Base-by-base conservation (phyloP, 23 tunicate species). In the Corella eumyota region DNA sequence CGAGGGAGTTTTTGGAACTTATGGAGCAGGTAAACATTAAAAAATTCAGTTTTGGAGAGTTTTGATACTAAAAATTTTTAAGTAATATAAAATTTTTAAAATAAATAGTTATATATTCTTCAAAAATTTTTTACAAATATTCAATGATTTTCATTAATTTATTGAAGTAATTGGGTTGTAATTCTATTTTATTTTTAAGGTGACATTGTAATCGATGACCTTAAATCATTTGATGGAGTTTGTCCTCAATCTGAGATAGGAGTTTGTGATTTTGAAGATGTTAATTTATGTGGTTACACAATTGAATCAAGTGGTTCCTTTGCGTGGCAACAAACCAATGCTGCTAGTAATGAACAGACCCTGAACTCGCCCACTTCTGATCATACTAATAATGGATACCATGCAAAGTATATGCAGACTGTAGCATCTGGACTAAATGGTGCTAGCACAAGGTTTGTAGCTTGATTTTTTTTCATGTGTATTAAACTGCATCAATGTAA, bases 261-360 rank as follows among this genome's bases (percentile, higher is more conserved):
- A 11, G 71, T 57, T 45, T 80, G 90, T 46, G 90, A 80, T 66
- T 80, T 80, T 56, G 90, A 80, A 64, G 79, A 71, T 46, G 50
- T 33, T 11, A 36, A 37, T 6, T 11, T 64, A 30, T 80, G 90
- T 45, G 79, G 72, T 33, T 69, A 21, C 7, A 40, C 32, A 15
- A 44, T 34, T 46, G 78, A 66, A 20, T 32, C 67, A 15, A 20
- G 36, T 13, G 33, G 54, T 13, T 37, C 53, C 4, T 56, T 45
- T 30, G 38, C 37, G 19, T 80, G 74, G 73, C 52, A 5, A 9
- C 90, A 72, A 3, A 58, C 65, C 15, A 78, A 71, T 53, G 71
- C 56, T 5, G 51, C 25, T 21, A 38, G 34, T 32, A 47, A 35
- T 19, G 60, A 17, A 30, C 6, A 25, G 27, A 32, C 32, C 30